Conservation (phyloP, 2,888 invertebrate genomes). For the Biston betularia region DNA sequence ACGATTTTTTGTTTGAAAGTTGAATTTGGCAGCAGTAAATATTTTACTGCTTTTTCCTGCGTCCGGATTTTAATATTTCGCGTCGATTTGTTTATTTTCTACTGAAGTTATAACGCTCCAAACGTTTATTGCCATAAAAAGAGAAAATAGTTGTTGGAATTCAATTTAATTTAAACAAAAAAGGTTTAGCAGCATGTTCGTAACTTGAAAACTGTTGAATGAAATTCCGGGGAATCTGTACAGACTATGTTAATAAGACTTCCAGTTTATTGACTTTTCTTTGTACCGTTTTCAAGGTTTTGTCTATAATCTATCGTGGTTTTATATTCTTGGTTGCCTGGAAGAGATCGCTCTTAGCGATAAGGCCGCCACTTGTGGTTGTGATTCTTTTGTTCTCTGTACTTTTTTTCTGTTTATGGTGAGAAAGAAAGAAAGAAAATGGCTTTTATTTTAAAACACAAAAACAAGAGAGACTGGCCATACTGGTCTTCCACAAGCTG, state of each 20-base stretch:
- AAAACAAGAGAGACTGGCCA: too few species aligned
- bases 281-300: too few species aligned
- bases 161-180: neutral
- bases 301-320: too few species aligned
- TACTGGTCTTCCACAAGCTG: too few species aligned
- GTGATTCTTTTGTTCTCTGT: too few species aligned
- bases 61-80: conserved; percentile 14
- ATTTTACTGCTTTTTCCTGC: conserved; percentile 26
- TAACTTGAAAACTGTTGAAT: neutral
- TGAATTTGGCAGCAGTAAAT: conserved; percentile 29
- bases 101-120: neutral
- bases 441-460: too few species aligned
- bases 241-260: neutral
- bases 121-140: neutral
- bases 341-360: too few species aligned
- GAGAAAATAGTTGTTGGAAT: neutral
- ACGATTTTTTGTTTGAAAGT: conserved; percentile 23
- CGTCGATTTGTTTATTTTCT: neutral
- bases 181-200: neutral
- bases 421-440: too few species aligned
- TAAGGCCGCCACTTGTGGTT: too few species aligned
- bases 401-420: too few species aligned
- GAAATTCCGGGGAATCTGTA: neutral
- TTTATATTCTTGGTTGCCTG: too few species aligned
- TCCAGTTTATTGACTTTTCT: neutral